Percentiles rank a stretch among this genome's conserved stretches.
These are phyloP conservation scores for Ephydatia muelleri DNA, from an alignment of 37 sponge, comb jelly and placozoan species.

Conservation along the genomic window DNA sequence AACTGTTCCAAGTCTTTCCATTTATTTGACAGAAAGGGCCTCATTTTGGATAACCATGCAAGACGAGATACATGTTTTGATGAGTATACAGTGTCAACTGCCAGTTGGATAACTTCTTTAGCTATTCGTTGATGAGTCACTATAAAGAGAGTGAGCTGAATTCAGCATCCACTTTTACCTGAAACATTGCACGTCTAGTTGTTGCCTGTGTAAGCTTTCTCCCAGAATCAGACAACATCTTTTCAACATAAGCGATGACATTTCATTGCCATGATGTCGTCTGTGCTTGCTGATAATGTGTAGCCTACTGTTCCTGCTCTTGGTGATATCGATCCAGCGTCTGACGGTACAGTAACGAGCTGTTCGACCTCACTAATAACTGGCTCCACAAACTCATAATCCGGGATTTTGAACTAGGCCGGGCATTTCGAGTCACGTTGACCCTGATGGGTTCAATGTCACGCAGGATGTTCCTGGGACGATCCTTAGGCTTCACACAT, in stretches of 20 bases:
- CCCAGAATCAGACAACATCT: background rate
- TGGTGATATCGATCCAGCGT: too few relatives aligned
- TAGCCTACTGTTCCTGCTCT: too few relatives aligned
- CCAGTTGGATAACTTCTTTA: background rate
- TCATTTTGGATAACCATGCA: background rate
- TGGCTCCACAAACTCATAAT: too few relatives aligned
- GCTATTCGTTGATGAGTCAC: background rate
- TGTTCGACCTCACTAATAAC: too few relatives aligned
- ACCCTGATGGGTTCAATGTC: too few relatives aligned
- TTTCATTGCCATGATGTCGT: too few relatives aligned
- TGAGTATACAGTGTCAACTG: background rate
- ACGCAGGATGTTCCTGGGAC: too few relatives aligned
- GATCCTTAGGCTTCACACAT: too few relatives aligned
- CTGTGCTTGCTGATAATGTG: too few relatives aligned
- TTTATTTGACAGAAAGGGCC: background rate
- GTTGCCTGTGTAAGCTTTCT: background rate
- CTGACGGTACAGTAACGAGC: too few relatives aligned
- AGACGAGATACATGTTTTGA: background rate
- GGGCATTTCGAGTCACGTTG: too few relatives aligned
- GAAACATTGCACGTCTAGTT: background rate
- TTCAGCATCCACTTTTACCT: background rate
- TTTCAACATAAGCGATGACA: conserved; percentile 1
- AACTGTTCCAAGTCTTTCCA: background rate
- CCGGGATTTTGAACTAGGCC: too few relatives aligned
- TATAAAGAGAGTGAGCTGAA: background rate